These are phyloP conservation scores for Cassiopea andromeda DNA, from an alignment of 30 jellyfish, hydroid and myxozoan genomes.

Conservation along the genomic window DNA sequence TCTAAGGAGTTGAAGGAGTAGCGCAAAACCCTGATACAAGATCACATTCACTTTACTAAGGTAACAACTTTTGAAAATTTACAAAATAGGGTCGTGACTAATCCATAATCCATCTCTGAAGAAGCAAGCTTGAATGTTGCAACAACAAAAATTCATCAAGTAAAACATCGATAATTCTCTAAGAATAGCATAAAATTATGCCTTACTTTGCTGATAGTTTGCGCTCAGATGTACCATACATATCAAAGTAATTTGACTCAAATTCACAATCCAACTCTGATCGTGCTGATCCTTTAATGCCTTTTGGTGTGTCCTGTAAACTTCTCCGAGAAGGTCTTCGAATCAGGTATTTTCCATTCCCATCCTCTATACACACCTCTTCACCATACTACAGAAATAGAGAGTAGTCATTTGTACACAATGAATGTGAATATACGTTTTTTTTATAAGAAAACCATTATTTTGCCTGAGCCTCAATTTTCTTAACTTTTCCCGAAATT, in stretches of 20 bases:
- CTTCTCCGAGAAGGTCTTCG: constrained; percentile 83
- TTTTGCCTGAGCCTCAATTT: too few relatives aligned
- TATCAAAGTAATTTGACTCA: constrained; percentile 79
- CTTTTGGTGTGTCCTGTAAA: constrained; percentile 67
- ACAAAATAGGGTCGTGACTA: too few relatives aligned
- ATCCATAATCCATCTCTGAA: too few relatives aligned
- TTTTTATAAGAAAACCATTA: too few relatives aligned
- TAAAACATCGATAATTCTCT: not conserved
- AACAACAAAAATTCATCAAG: not conserved
- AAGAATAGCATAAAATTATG: not conserved
- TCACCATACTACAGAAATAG: constrained; percentile 75
- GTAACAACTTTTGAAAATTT: too few relatives aligned
- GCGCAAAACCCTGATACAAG: too few relatives aligned
- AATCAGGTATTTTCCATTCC: constrained; percentile 69
- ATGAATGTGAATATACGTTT: not conserved
- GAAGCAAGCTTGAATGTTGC: not conserved
- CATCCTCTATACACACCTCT: constrained; percentile 57
- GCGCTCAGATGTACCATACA: constrained; percentile 89
- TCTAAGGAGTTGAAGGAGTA: too few relatives aligned
- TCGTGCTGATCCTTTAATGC: constrained; percentile 29
- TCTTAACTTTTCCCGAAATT: too few relatives aligned
- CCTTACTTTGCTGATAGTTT: constrained; percentile 41
- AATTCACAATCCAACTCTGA: constrained; percentile 79
- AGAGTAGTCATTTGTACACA: not conserved
- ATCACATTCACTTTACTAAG: too few relatives aligned